Evolutionary conservation across 2,888 invertebrate species (phyloP), one percentile per base, ranked within the genome.

Genomic region (Prosopocoilus inquinatus): DNA sequence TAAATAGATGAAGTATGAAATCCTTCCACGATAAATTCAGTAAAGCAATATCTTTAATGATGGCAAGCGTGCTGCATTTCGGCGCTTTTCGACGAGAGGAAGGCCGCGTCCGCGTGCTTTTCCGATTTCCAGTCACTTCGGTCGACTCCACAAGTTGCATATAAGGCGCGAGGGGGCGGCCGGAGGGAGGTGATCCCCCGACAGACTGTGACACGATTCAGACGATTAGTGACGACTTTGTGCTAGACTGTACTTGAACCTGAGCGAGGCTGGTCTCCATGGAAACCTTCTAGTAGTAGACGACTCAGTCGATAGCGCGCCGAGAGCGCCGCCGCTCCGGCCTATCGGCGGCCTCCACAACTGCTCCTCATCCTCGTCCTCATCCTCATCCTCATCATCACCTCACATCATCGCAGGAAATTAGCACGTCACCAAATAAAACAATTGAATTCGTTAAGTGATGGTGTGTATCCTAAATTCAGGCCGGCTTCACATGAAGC

Each of bases 211-310:
- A 60, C 58, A 56, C 60, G 60, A 53, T 62, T 60, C 60, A 60
- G 46, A 59, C 63, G 61, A 62, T 64, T 64, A 64, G 55, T 48
- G 50, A 47, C 49, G 62, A 64, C 66, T 70, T 71, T 71, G 65
- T 63, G 61, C 64, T 66, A 68, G 71, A 71, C 70, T 71, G 70
- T 71, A 71, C 71, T 67, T 64, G 69, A 71, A 69, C 69, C 70
- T 68, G 71, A 70, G 69, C 64, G 70, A 68, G 61, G 64, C 68
- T 67, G 67, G 70, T 71, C 57, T 62, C 63, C 67, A 71, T 71
- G 67, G 68, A 58, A 66, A 71, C 70, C 57, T 62, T 65, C 48
- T 32, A 53, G 45, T 52, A 35, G 48, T 70, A 69, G 70, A 70
- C 68, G 67, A 67, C 65, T 65, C 70, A 71, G 72, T 72, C 72